These are phyloP conservation scores for Thryonomys swinderianus DNA, from an alignment of 2,113 vertebrate genomes.

Conservation along the genomic window DNA sequence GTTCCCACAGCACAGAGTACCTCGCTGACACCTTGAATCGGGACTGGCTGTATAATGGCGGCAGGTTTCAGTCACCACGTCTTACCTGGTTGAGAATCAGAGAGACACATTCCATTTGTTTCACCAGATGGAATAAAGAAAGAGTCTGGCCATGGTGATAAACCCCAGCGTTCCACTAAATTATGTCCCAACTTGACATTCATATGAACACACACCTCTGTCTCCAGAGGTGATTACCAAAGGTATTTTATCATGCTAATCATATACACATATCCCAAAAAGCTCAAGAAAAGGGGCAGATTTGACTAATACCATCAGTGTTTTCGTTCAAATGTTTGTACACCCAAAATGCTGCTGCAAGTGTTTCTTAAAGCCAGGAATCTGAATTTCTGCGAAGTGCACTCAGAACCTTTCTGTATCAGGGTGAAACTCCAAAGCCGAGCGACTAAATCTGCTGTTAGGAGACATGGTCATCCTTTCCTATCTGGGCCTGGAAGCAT, in stretches of 20 bases:
- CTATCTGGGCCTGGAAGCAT: background rate
- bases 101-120: constrained; percentile 59
- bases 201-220: constrained; percentile 40
- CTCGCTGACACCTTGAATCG: background rate
- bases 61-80: constrained; percentile 36
- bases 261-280: background rate
- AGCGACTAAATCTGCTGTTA: background rate
- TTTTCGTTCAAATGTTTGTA: constrained; percentile 19
- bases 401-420: background rate
- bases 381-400: background rate
- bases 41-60: background rate
- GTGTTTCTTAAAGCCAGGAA: background rate
- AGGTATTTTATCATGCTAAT: constrained; percentile 18
- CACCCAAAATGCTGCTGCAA: background rate
- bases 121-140: constrained; percentile 63
- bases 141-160: constrained; percentile 52
- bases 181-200: constrained; percentile 71
- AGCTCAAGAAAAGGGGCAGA: background rate
- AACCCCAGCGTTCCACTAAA: constrained; percentile 64
- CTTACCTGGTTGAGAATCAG: constrained; percentile 60
- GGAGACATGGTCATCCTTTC: background rate
- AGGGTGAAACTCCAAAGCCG: background rate
- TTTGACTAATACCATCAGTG: constrained; percentile 14
- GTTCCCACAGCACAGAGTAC: background rate
- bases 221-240: constrained; percentile 54